Evolutionary conservation across 2,113 vertebrate species (phyloP), one percentile per base, ranked within the genome.

Genomic region (Quiscalus mexicanus): DNA sequence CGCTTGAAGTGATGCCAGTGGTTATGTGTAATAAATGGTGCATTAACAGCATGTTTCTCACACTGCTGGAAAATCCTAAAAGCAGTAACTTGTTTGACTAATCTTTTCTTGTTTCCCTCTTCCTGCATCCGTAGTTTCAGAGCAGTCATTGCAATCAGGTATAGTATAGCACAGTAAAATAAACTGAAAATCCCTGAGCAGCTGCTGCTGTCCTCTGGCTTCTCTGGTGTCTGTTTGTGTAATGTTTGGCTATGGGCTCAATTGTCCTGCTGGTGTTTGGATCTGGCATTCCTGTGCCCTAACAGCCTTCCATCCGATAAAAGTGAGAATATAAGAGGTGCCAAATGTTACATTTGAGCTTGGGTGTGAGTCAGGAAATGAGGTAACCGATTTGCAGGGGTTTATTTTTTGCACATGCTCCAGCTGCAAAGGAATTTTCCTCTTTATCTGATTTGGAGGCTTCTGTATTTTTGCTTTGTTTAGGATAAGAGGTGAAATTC

Each of bases 91-190:
- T 69, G 31, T 1, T 83, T 96, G 55, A 94, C 93, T 96, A 97
- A 97, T 93, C 84, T 96, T 47, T 96, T 96, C 96, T 97, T 97
- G 88, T 98, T 97, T 97, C 96, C 87, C 98, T 97, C 96, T 98
- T 95, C 96, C 97, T 98, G 98, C 98, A 97, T 98, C 98, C 98
- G 16, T 98, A 99, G 99, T 99, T 98, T 99, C 99, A 98, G 99
- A 99, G 97, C 99, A 99, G 93, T 98, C 99, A 82, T 99, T 99
- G 81, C 99, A 99, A 98, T 99, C 99, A 99, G 99, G 99, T 99
- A 99, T 94, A 97, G 97, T 95, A 96, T 69, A 97, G 97, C 92
- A 96, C 24, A 81, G 68, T 69, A 63, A 92, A 94, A 74, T 79
- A 83, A 97, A 47, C 39, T 76, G 30, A 62, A 41, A 83, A 69